Percentiles rank a stretch among this genome's conserved stretches.
Conservation (phyloP, 2,113 vertebrate genomes). For the Micromys minutus region DNA sequence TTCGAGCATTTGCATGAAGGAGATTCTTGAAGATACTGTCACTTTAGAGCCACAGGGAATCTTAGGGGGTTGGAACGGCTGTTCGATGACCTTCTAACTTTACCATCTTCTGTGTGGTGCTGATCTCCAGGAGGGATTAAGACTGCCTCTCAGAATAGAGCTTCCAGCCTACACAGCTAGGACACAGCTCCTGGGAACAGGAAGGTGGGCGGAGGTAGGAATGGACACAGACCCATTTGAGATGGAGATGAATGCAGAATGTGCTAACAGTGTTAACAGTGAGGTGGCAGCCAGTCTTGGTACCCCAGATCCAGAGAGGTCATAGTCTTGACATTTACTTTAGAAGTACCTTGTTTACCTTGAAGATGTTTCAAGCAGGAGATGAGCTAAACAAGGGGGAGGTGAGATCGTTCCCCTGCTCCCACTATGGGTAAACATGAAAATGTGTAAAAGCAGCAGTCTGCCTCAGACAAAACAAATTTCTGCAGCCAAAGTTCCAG, state of each 20-base stretch:
- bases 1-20: neutral
- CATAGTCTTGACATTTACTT: neutral
- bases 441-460: neutral
- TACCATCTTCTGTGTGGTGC: neutral
- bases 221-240: conserved; percentile 9
- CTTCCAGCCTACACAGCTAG: neutral
- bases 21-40: neutral
- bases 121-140: conserved; percentile 43
- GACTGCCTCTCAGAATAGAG: conserved; percentile 59
- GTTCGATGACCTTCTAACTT: neutral
- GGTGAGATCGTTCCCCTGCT: neutral
- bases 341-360: neutral
- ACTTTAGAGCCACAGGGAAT: neutral
- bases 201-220: conserved; percentile 73
- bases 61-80: neutral
- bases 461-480: neutral
- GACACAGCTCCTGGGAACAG: conserved; percentile 52
- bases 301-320: neutral
- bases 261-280: neutral
- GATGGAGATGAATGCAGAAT: neutral
- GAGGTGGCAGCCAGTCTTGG: neutral
- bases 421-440: neutral
- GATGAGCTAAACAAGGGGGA: neutral
- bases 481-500: neutral
- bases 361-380: neutral